These are phyloP conservation scores for Magallana gigas DNA, from an alignment of 1,140 invertebrate genomes.

Conservation along the genomic window DNA sequence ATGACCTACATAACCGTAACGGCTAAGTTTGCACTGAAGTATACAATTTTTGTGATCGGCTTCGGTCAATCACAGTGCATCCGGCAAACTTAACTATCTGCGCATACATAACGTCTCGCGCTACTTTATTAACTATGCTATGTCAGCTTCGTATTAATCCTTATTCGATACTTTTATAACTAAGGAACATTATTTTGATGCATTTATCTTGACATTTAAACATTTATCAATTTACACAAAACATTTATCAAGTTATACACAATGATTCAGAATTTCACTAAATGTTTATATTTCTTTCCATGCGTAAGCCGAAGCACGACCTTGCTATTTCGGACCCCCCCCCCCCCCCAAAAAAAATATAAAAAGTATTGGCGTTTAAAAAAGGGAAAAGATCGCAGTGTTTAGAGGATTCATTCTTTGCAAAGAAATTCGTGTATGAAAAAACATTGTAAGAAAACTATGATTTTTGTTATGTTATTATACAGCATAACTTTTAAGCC, in stretches of 20 bases:
- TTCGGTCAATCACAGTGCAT: not conserved
- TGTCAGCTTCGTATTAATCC: too few relatives aligned
- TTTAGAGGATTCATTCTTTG: too few relatives aligned
- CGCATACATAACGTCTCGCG: too few relatives aligned
- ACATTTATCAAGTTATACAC: too few relatives aligned
- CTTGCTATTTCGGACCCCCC: not conserved
- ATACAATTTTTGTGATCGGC: not conserved
- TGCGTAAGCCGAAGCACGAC: not conserved
- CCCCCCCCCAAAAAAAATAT: not conserved
- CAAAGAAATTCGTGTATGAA: too few relatives aligned
- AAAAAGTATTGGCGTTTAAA: not conserved
- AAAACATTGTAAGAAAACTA: too few relatives aligned
- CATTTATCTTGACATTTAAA: not conserved
- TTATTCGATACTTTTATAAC: not conserved
- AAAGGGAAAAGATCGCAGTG: not conserved
- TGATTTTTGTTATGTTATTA: not conserved
- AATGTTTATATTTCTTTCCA: not conserved
- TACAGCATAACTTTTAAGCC: not conserved
- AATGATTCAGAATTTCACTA: not conserved
- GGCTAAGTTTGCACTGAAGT: too few relatives aligned
- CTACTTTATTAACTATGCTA: too few relatives aligned
- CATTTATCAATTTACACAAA: too few relatives aligned
- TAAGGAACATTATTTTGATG: not conserved
- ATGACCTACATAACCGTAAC: conserved; percentile 2
- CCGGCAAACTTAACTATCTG: too few relatives aligned